Percentiles rank a stretch among this genome's conserved stretches.
phyloP scores from a whole-genome alignment of 2,797 vertebrate genomes.

The Muraenolepis orangiensis region DNA sequence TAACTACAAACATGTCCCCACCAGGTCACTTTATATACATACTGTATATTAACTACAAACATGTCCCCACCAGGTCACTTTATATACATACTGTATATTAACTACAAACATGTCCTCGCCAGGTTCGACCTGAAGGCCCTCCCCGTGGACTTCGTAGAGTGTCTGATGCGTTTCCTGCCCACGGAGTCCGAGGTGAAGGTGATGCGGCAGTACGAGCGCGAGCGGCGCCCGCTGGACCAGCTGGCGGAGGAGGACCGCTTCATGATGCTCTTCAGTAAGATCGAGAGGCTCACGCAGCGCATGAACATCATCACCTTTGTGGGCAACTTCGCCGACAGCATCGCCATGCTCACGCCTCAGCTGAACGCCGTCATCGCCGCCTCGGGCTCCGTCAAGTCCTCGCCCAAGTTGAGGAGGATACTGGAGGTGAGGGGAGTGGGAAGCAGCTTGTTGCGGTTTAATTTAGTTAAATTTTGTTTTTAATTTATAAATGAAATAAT shows the following conservation, averaged over 20 bases:
- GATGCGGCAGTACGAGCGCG: slow-evolving; percentile 89
- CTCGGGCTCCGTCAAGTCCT: slow-evolving; percentile 90
- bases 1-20: too few relatives aligned
- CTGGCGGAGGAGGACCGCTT: slow-evolving; percentile 92
- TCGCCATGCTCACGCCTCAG: slow-evolving; percentile 93
- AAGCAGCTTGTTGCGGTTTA: neutral
- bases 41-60: too few relatives aligned
- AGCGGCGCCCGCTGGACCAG: slow-evolving; percentile 89
- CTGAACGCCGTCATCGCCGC: slow-evolving; percentile 92
- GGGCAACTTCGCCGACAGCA: slow-evolving; percentile 89
- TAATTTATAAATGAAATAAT: too few relatives aligned
- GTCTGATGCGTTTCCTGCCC: slow-evolving; percentile 91
- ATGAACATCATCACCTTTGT: slow-evolving; percentile 98
- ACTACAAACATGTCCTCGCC: slow-evolving; percentile 2
- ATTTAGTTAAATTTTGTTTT: too few relatives aligned
- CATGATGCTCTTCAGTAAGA: slow-evolving; percentile 95
- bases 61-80: too few relatives aligned
- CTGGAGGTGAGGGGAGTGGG: slow-evolving; percentile 87
- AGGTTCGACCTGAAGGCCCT: slow-evolving; percentile 84
- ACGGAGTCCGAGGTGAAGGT: slow-evolving; percentile 89
- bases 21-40: too few relatives aligned
- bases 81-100: too few relatives aligned
- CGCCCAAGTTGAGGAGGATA: slow-evolving; percentile 91
- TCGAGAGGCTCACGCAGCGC: slow-evolving; percentile 91
- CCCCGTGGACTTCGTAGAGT: slow-evolving; percentile 91